Evolutionary conservation across 2,797 vertebrate species (phyloP).

Genomic region (Apodemus agrarius): DNA sequence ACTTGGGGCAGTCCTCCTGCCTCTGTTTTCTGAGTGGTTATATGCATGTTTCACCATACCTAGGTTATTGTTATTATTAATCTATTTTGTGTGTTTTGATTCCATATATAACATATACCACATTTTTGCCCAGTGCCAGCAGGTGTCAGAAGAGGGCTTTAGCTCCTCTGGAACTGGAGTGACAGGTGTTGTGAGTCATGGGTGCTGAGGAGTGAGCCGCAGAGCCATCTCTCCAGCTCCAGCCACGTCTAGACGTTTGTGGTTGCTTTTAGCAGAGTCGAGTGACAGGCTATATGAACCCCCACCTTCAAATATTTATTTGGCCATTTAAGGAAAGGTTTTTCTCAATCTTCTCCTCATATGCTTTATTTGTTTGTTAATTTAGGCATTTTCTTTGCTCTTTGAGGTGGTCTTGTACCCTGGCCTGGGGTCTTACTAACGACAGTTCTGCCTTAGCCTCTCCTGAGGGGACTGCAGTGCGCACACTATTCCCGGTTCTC

Average conservation of each 20-base stretch:
- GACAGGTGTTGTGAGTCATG: not conserved
- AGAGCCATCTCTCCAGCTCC: not conserved
- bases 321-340: conserved; percentile 11
- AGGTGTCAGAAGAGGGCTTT: not conserved
- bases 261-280: not conserved
- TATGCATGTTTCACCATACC: not conserved
- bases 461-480: not conserved
- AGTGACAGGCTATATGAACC: not conserved
- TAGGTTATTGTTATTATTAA: not conserved
- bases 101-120: too few relatives aligned
- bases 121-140: not conserved
- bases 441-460: not conserved
- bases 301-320: not conserved
- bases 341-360: not conserved
- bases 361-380: not conserved
- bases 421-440: not conserved
- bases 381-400: not conserved
- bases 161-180: not conserved
- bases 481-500: not conserved
- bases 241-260: not conserved
- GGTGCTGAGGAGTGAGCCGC: not conserved
- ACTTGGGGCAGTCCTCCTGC: not conserved
- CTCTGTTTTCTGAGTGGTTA: not conserved
- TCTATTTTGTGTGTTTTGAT: not conserved
- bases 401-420: not conserved